These are phyloP conservation scores for Drosophila meridionalis DNA, from an alignment of 2,888 invertebrate genomes.

Conservation along the genomic window DNA sequence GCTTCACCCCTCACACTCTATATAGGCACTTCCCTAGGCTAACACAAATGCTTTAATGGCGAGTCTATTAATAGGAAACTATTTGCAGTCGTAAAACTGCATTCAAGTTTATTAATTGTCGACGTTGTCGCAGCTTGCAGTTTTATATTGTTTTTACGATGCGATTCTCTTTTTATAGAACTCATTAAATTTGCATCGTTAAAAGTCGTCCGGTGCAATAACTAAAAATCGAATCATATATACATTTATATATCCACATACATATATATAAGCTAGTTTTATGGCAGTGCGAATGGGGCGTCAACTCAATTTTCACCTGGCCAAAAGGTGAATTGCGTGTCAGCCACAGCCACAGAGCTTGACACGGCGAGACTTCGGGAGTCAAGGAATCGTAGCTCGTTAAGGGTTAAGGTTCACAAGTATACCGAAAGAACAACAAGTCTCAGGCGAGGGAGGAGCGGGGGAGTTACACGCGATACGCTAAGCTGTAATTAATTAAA, in stretches of 20 bases:
- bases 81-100: conserved; percentile 37
- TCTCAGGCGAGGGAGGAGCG: neutral
- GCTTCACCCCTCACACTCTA: neutral
- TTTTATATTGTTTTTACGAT: conserved; percentile 7
- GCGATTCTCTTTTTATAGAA: conserved; percentile 10
- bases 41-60: conserved; percentile 26
- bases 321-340: conserved; percentile 38
- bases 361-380: conserved; percentile 29
- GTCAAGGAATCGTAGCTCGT: conserved; percentile 21
- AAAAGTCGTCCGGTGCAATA: conserved; percentile 24
- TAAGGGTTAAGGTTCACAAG: conserved; percentile 28
- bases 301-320: conserved; percentile 50
- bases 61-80: conserved; percentile 10
- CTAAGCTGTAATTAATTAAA: conserved; percentile 55
- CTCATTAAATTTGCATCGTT: conserved; percentile 40
- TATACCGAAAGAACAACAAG: too few species aligned
- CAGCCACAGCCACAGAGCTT: conserved; percentile 6
- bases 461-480: conserved; percentile 46
- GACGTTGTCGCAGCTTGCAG: conserved; percentile 10
- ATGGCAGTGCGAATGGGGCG: conserved; percentile 31
- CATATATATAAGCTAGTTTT: conserved; percentile 1
- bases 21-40: neutral
- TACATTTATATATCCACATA: neutral
- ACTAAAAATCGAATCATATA: conserved; percentile 13
- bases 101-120: conserved; percentile 32